Base-by-base conservation (phyloP, 2,113 vertebrate species). In the Podarcis muralis region DNA sequence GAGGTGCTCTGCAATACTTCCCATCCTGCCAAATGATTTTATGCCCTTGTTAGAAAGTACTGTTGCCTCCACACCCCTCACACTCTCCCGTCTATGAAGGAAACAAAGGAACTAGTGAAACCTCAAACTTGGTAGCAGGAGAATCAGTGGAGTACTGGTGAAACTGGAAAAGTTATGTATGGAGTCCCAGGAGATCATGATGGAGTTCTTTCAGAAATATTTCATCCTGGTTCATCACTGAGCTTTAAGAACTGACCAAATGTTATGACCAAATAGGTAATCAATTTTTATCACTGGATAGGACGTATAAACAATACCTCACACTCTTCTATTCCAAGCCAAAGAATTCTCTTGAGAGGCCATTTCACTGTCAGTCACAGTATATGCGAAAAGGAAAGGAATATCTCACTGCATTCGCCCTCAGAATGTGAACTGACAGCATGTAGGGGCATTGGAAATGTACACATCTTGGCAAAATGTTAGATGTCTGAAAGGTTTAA, bases 351-450 rank as follows among this genome's bases (percentile, higher is more conserved):
- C n/a, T 88, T 65, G 78, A 57, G 62, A 57, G 30, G 62, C 16
- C 30, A 69, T 88, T 84, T 84, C 65, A 78, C 23, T 84, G 74
- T 82, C 69, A 69, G 43, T 83, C 81, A 78, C 62, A n/a, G 30
- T 48, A n/a, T 76, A 48, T 68, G 72, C 48, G 43, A 74, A 78
- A 9, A 78, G n/a, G 77, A 77, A 84, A 81, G 87, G 78, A 88
- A 40, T 78, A 15, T 68, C 74, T 69, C 8, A 69, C 87, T 88
- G 87, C 66, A 59, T 77, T 65, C 37, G 40, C 80, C 76, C 81
- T 77, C 87, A 69, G 75, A 69, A 78, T 84, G 81, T 77, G 74
- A 78, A 78, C 53, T 88, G 87, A 53, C 87, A 84, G 81, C 87
- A 88, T 78, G 81, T 78, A 78, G 72, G 72, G 65, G 74, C 43